Evolutionary conservation across 2,113 vertebrate genomes (phyloP), one percentile per base, ranked within the genome.

Genomic region (Oreochromis spilurus): DNA sequence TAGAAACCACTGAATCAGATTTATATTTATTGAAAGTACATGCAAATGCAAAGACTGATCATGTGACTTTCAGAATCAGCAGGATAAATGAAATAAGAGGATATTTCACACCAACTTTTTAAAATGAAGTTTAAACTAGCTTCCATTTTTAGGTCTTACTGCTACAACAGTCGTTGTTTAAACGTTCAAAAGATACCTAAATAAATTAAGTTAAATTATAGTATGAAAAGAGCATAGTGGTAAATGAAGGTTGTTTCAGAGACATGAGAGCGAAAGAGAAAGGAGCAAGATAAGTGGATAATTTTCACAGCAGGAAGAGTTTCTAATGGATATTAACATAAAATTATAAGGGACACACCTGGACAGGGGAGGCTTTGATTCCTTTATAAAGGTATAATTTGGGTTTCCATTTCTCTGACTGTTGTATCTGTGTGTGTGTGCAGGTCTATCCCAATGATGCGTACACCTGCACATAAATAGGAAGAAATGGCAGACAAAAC

Each of bases 221-320:
- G 26, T 53, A 54, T 26, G 12, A 58, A 65, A 84, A 81, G 78
- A 52, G 7, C 16, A 53, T 13, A 8, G 13, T 77, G 11, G 24
- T 81, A 55, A 45, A 80, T 70, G 52, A 79, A 83, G 48, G 40
- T 40, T 72, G 72, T 65, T 77, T 83, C 7, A 70, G 29, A 58
- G 31, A 57, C 40, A 79, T 21, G 11, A 84, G 45, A 58, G 36
- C 0, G 0, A 83, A 79, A 17, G n/a, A 50, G 7, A 77, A 84
- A 78, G 21, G 54, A 38, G 55, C 26, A 70, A 81, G 31, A 48
- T 86, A 89, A 89, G 58, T 54, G 78, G 81, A 77, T 89, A 55
- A 88, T 87, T 87, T 85, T 88, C 79, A 85, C 87, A 89, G 77
- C 75, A 82, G 86, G 82, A 53, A 85, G 21, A 72, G 38, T 84